These are phyloP conservation scores for Lacerta agilis DNA, from an alignment of 2,797 vertebrate species.

Conservation along the genomic window DNA sequence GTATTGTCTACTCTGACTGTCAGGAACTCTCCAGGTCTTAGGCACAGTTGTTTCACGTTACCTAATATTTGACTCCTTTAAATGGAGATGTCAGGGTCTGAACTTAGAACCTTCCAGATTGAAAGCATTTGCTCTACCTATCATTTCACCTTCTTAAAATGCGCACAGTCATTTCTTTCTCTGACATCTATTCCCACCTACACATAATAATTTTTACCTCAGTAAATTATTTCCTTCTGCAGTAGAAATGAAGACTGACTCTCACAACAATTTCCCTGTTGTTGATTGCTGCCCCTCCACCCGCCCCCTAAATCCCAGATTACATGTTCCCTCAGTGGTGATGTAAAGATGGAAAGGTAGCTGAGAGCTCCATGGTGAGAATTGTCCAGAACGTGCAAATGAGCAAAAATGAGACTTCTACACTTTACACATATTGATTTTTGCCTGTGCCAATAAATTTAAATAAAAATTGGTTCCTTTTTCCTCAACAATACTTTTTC, in stretches of 20 bases:
- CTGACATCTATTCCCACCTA: background rate
- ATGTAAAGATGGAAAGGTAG: background rate
- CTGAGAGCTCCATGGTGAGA: background rate
- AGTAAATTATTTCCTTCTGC: background rate
- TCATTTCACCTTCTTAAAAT: background rate
- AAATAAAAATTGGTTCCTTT: background rate
- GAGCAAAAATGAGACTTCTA: accelerated
- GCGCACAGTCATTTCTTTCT: background rate
- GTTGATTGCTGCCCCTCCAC: background rate
- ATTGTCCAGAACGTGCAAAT: background rate
- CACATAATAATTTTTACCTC: background rate
- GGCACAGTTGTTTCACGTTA: background rate
- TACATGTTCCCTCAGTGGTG: background rate
- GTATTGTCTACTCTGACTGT: background rate
- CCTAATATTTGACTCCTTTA: background rate
- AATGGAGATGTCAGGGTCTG: background rate
- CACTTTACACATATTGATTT: background rate
- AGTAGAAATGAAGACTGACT: background rate
- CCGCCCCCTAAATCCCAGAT: background rate
- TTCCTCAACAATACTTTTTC: background rate
- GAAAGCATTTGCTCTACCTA: background rate
- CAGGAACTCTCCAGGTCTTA: background rate
- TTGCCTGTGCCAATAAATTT: background rate
- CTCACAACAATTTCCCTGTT: background rate
- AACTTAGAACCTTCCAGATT: too few relatives aligned